These are phyloP conservation scores for Pseudorectes ferrugineus DNA, from an alignment of 2,113 vertebrate species.

Conservation along the genomic window DNA sequence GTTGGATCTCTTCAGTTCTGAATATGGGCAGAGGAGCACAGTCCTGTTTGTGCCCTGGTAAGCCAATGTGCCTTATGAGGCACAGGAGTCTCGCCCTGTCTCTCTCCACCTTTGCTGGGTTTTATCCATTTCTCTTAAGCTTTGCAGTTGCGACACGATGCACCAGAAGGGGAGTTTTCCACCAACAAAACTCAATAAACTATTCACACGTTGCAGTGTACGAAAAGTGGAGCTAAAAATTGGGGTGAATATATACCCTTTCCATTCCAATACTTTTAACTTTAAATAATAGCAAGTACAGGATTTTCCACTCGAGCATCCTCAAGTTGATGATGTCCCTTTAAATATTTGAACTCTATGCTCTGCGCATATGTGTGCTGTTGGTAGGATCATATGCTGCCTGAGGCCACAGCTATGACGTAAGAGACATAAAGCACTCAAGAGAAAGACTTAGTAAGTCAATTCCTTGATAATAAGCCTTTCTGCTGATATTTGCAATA, in stretches of 20 bases:
- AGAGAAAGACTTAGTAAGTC: slow-evolving; percentile 68
- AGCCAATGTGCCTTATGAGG: background rate
- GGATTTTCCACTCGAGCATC: background rate
- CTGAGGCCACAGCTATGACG: slow-evolving; percentile 49
- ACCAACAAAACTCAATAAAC: background rate
- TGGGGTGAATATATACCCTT: background rate
- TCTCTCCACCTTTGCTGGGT: background rate
- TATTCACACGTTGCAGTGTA: background rate
- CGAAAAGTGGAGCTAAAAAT: background rate
- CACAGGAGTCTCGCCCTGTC: background rate
- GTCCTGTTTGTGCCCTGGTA: background rate
- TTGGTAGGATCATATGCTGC: slow-evolving; percentile 31
- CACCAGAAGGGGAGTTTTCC: background rate
- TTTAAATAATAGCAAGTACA: background rate
- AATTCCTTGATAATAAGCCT: slow-evolving; percentile 63
- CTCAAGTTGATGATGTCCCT: slow-evolving; percentile 59
- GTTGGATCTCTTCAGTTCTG: background rate
- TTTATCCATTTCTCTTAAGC: background rate
- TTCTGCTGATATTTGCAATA: slow-evolving; percentile 74
- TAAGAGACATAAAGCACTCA: slow-evolving; percentile 54
- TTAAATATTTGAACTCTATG: slow-evolving; percentile 36
- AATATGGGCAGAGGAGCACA: background rate
- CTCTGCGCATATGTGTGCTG: background rate
- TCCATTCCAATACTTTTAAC: background rate
- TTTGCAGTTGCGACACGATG: background rate